Base-by-base conservation (phyloP, 2,797 vertebrate genomes). In the Halcyon badia region DNA sequence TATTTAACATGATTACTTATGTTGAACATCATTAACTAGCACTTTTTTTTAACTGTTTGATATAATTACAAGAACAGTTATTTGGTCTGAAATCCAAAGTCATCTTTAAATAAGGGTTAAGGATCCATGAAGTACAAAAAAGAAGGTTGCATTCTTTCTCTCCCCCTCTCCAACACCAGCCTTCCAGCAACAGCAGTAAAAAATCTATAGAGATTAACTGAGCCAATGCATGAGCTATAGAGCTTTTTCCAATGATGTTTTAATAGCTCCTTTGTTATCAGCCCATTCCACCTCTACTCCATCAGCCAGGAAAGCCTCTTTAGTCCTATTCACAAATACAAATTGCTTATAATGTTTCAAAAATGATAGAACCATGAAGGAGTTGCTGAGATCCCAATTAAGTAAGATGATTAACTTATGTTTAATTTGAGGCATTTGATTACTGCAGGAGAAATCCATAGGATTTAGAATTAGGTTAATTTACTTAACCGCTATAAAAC, bases 1-100 rank as follows among this genome's bases (percentile, higher is more conserved):
- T 99, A 99, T 99, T 99, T 99, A 99, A 99, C 98, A 98, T 99
- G 99, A 99, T 99, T 99, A 99, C 99, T 98, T 99, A 99, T 99
- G 98, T 99, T 98, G 98, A 99, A 99, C 99, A 99, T 99, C 98
- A 99, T 98, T 98, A 98, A 98, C 98, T 99, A 97, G 96, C 91
- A 97, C 98, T 99, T 99, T 97, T 97, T 95, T 99, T 99, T 99
- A 99, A 98, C 98, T 98, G 98, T 99, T 99, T 99, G 98, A 99
- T 99, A 99, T 98, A 99, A 99, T 99, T 99, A 99, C 98, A 97
- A 98, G 98, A 98, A 98, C 98, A 98, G 98, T 98, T 98, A 98
- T 98, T 98, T 94, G 96, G 72, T 91, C 94, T 98, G 86, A 98
- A 98, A 98, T 98, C 98, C 98, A 98, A 98, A 98, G 98, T 98